Conservation (phyloP, 1,140 invertebrate species). For the Parasteatoda tepidariorum region DNA sequence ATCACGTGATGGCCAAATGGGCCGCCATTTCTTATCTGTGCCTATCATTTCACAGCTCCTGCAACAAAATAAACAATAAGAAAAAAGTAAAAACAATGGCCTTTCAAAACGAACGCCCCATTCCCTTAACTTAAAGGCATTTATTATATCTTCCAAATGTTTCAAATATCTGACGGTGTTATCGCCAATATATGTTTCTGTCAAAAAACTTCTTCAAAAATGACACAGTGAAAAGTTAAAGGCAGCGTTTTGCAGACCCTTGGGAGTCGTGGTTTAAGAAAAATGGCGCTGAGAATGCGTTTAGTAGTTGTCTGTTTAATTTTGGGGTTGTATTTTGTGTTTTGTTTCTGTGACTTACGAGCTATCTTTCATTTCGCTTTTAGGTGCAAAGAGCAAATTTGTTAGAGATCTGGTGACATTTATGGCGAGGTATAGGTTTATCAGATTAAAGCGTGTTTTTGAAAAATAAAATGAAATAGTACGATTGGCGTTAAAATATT, state of each 20-base stretch:
- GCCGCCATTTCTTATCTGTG: neutral
- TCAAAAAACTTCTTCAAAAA: slow-evolving; percentile 21
- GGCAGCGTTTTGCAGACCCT: slow-evolving; percentile 1
- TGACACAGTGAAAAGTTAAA: slow-evolving; percentile 39
- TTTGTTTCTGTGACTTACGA: neutral
- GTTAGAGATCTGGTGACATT: no score
- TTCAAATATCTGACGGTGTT: slow-evolving; percentile 17
- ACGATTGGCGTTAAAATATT: no score
- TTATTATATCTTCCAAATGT: neutral
- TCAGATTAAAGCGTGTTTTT: no score
- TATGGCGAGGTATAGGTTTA: neutral
- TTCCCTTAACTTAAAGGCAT: neutral
- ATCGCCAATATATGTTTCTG: slow-evolving; percentile 44
- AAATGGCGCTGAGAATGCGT: slow-evolving; percentile 26
- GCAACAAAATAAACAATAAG: neutral
- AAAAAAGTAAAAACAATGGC: slow-evolving; percentile 23
- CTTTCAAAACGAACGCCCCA: neutral
- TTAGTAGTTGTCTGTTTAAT: slow-evolving; percentile 39
- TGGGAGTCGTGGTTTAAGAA: neutral
- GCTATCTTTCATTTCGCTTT: slow-evolving; percentile 35
- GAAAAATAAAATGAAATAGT: no score
- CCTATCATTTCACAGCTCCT: neutral
- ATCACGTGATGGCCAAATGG: neutral
- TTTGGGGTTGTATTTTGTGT: neutral
- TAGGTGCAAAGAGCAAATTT: neutral